phyloP scores from a whole-genome alignment of 2,113 vertebrate genomes.

The Semicossyphus pulcher region DNA sequence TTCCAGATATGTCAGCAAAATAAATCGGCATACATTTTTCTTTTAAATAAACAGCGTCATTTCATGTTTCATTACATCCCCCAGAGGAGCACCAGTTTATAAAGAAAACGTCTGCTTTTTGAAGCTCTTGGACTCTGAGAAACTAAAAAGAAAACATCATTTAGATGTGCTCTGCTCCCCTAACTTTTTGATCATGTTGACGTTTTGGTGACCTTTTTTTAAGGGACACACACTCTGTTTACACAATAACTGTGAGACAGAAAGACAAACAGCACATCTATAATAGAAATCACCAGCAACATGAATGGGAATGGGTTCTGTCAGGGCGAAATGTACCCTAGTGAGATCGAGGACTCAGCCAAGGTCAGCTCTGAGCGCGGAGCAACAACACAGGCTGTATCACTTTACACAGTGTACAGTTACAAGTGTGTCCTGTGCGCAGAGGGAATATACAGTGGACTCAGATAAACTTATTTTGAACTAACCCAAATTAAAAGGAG shows the following conservation, averaged over 20 bases:
- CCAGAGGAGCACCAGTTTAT: no score
- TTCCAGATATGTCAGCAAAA: no score
- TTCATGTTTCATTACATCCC: no score
- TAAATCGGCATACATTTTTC: no score
- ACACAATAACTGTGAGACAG: neutral
- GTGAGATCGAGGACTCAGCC: slow-evolving; percentile 1
- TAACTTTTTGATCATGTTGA: neutral
- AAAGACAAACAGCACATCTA: slow-evolving; percentile 3
- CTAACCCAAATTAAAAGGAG: slow-evolving; percentile 5
- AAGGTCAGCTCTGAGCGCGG: slow-evolving; percentile 42
- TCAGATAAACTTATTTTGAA: neutral
- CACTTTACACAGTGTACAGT: slow-evolving; percentile 54
- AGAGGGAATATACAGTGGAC: slow-evolving; percentile 24
- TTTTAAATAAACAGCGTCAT: no score
- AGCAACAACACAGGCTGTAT: slow-evolving; percentile 22
- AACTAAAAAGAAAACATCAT: no score
- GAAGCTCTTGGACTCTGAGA: no score
- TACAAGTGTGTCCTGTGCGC: slow-evolving; percentile 50
- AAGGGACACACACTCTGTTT: neutral
- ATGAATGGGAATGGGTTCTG: neutral
- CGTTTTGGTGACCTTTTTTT: neutral
- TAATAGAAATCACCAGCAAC: slow-evolving; percentile 2
- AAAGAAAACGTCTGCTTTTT: no score
- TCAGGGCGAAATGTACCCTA: neutral
- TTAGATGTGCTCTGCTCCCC: neutral